Percentiles rank a stretch among this genome's conserved stretches.
Evolutionary conservation across 2,797 vertebrate genomes (phyloP).

Genomic region (Megalops cyprinoides): DNA sequence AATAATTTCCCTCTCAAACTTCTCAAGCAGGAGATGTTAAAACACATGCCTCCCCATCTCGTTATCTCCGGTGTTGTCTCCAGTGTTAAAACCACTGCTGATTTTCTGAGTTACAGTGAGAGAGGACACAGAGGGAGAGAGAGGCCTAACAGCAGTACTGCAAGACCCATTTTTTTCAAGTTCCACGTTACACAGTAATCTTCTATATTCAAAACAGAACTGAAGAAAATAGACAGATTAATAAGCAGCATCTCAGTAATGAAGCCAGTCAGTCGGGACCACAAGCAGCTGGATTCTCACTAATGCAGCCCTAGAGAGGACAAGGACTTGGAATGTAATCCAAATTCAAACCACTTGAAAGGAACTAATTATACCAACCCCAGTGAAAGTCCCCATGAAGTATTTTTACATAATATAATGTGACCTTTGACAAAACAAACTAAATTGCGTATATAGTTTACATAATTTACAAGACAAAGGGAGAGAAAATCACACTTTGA

Average conservation of each 20-base stretch:
- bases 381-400: not conserved
- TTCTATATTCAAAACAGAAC: not conserved
- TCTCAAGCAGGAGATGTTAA: conserved; percentile 52
- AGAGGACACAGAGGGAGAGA: too few species aligned
- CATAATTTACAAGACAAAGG: too few species aligned
- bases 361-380: not conserved
- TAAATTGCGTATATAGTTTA: too few species aligned
- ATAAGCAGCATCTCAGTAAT: conserved; percentile 16
- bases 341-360: conserved; percentile 10
- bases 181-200: too few species aligned
- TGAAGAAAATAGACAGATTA: not conserved
- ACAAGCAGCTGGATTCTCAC: conserved; percentile 3
- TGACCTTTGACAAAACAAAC: too few species aligned
- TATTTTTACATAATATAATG: not conserved
- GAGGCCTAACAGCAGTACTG: not conserved
- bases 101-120: not conserved
- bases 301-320: not conserved
- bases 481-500: too few species aligned
- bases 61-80: conserved; percentile 59
- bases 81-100: conserved; percentile 32
- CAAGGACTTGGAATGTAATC: conserved; percentile 17
- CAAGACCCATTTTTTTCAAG: not conserved
- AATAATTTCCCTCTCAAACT: conserved; percentile 52
- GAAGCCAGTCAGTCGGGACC: conserved; percentile 1
- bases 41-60: conserved; percentile 43